Percentiles rank a stretch among this genome's conserved stretches.
Conservation (phyloP, 2,797 vertebrate genomes). For the Crenichthys baileyi region DNA sequence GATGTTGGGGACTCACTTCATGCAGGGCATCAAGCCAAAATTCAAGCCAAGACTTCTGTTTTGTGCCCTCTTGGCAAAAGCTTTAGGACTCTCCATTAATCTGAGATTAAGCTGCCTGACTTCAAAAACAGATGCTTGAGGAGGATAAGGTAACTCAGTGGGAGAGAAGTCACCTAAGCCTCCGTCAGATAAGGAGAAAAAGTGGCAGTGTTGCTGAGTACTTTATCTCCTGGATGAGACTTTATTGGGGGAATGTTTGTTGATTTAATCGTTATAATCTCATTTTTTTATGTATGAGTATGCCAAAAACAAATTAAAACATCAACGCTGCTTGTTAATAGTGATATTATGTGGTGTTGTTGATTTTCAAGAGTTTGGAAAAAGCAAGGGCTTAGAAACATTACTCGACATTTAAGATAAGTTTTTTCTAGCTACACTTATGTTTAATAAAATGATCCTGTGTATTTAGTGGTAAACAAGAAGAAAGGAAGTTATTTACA, state of each 20-base stretch:
- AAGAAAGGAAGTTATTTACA: neutral
- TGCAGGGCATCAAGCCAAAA: conserved; percentile 47
- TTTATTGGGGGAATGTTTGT: conserved; percentile 45
- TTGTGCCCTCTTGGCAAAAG: conserved; percentile 63
- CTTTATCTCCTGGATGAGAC: conserved; percentile 55
- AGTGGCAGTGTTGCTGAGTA: conserved; percentile 50
- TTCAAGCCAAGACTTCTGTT: conserved; percentile 60
- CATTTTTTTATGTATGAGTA: conserved; percentile 22
- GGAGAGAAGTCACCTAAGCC: conserved; percentile 70
- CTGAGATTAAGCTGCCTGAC: conserved; percentile 74
- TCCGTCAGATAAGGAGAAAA: conserved; percentile 58
- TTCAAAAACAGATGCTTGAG: conserved; percentile 78
- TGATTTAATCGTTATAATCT: conserved; percentile 38
- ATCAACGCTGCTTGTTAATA: neutral
- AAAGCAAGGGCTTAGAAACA: neutral
- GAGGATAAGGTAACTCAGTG: conserved; percentile 75
- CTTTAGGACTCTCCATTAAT: conserved; percentile 76
- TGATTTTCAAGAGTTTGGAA: neutral
- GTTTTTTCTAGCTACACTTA: neutral
- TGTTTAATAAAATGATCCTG: neutral
- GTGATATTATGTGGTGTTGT: neutral
- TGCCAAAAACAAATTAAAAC: conserved; percentile 7
- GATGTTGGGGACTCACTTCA: conserved; percentile 54
- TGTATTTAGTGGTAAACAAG: neutral
- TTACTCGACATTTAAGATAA: too few species aligned